Evolutionary conservation across 2,113 vertebrate species (phyloP).

Genomic region (Xiphias gladius): DNA sequence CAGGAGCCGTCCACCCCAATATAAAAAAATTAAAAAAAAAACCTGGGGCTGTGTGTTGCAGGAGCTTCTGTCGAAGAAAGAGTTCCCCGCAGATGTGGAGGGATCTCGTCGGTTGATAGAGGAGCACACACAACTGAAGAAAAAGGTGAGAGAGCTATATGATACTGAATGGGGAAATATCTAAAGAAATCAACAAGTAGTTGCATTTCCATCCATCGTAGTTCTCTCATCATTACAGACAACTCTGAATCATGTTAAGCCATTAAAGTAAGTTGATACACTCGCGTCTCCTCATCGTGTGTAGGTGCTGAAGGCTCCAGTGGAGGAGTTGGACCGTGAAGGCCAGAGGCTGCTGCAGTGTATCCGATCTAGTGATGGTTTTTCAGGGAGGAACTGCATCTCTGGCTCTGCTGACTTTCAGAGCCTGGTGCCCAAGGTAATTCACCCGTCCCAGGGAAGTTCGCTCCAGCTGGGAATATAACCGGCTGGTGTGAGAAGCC

Average conservation of each 20-base stretch:
- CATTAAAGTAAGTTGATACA: not conserved
- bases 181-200: not conserved
- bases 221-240: not conserved
- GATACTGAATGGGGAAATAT: not conserved
- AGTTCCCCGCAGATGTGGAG: conserved; percentile 97
- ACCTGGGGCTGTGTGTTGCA: conserved; percentile 65
- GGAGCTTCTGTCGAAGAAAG: conserved; percentile 95
- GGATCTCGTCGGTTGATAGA: conserved; percentile 95
- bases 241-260: not conserved
- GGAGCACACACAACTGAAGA: conserved; percentile 97
- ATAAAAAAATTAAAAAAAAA: not conserved
- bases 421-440: conserved; percentile 94
- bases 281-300: not conserved
- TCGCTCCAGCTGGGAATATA: not conserved
- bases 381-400: conserved; percentile 96
- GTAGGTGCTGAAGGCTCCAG: conserved; percentile 94
- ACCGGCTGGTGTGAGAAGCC: no score
- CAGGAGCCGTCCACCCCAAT: accelerated
- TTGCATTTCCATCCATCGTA: not conserved
- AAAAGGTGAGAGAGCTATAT: conserved; percentile 81
- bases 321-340: conserved; percentile 96
- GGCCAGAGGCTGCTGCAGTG: conserved; percentile 96
- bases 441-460: not conserved
- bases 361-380: conserved; percentile 95
- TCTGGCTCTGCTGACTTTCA: conserved; percentile 98